Evolutionary conservation across 1,140 invertebrate species (phyloP).

Genomic region (Theocolax elegans): DNA sequence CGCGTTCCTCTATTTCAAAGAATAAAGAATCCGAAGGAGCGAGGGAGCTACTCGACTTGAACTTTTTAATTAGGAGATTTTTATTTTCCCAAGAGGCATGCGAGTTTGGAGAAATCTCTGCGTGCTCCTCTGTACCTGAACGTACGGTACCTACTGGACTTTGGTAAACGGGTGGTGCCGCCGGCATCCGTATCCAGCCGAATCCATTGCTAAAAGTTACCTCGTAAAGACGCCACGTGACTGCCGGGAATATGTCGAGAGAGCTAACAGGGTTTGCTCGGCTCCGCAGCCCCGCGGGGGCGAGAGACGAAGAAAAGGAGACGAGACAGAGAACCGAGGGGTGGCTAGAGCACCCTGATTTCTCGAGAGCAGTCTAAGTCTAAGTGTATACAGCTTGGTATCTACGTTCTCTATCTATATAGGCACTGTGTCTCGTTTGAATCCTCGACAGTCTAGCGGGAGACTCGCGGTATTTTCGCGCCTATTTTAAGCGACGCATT

Average conservation of each 20-base stretch:
- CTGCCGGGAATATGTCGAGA: conserved; percentile 36
- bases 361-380: not conserved
- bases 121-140: not conserved
- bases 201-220: conserved; percentile 52
- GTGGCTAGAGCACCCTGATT: too few relatives aligned
- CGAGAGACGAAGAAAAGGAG: not conserved
- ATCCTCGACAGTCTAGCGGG: too few relatives aligned
- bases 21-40: too few relatives aligned
- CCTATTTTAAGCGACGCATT: too few relatives aligned
- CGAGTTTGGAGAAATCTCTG: not conserved
- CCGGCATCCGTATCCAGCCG: conserved; percentile 25
- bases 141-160: not conserved
- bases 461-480: too few relatives aligned
- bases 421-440: not conserved
- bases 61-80: conserved; percentile 18
- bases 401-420: not conserved
- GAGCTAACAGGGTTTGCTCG: conserved; percentile 43
- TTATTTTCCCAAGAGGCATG: not conserved
- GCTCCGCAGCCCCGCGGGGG: conserved; percentile 2
- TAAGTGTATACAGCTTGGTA: not conserved
- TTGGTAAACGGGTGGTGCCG: not conserved
- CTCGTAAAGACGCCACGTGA: conserved; percentile 53
- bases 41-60: not conserved
- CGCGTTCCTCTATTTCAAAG: too few relatives aligned
- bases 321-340: too few relatives aligned